These are phyloP conservation scores for Gryllus bimaculatus DNA, from an alignment of 1,140 invertebrate genomes.

Conservation along the genomic window DNA sequence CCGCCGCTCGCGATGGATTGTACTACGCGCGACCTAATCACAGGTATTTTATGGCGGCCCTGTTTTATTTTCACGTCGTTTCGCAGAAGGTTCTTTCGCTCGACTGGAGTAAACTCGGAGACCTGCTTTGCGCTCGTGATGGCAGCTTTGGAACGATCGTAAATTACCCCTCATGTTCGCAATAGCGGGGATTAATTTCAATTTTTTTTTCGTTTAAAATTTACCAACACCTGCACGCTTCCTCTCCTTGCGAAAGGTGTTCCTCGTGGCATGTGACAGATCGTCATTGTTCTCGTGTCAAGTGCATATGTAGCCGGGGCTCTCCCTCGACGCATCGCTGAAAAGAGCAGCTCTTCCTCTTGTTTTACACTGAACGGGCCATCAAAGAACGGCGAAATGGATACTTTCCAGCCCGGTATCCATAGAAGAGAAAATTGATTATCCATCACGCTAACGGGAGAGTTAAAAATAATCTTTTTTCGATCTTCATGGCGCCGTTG, in stretches of 20 bases:
- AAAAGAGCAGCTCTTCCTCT: neutral
- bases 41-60: no score
- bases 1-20: no score
- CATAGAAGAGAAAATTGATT: neutral
- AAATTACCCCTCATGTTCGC: neutral
- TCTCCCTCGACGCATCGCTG: neutral
- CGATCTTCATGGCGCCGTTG: neutral
- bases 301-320: neutral
- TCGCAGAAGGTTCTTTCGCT: no score
- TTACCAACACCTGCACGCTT: neutral
- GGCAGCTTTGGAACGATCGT: no score
- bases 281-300: neutral
- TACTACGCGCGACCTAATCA: no score
- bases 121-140: no score
- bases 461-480: slow-evolving; percentile 6
- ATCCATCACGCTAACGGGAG: neutral
- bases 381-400: neutral
- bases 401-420: neutral
- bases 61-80: no score
- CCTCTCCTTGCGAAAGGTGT: neutral
- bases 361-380: neutral
- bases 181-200: neutral
- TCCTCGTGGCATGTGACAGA: neutral
- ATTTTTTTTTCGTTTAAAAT: neutral
- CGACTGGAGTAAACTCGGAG: no score